Conservation (phyloP, 2,113 vertebrate species). For the Chionomys nivalis region DNA sequence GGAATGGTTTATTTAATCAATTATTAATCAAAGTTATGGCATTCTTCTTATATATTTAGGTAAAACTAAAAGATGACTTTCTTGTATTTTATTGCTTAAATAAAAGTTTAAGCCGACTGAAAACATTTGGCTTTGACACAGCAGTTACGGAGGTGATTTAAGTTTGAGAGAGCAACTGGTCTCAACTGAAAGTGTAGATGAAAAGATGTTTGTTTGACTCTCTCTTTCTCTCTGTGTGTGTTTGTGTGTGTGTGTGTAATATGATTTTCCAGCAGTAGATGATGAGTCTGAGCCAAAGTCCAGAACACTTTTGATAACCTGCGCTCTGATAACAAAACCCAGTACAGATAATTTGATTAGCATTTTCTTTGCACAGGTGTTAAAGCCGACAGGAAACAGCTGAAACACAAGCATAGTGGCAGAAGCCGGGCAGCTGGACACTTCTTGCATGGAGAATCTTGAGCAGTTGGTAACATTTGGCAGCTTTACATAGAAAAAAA, state of each 20-base stretch:
- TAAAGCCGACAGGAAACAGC: constrained; percentile 72
- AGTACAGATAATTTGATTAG: constrained; percentile 72
- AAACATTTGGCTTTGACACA: constrained; percentile 81
- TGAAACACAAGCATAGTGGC: constrained; percentile 41
- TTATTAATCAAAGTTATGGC: constrained; percentile 99
- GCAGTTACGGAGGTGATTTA: constrained; percentile 72
- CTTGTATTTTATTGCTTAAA: constrained; percentile 89
- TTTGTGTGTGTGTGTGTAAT: constrained; percentile 3
- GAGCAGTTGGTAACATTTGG: constrained; percentile 89
- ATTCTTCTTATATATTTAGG: constrained; percentile 93
- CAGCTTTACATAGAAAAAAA: constrained; percentile 85
- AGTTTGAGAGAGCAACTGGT: constrained; percentile 64
- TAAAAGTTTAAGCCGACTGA: constrained; percentile 87
- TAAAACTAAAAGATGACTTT: constrained; percentile 94
- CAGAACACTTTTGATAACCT: constrained; percentile 55
- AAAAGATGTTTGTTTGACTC: not conserved
- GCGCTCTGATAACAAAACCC: constrained; percentile 54
- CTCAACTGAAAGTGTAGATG: constrained; percentile 59
- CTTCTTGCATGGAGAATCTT: constrained; percentile 78
- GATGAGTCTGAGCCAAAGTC: constrained; percentile 29
- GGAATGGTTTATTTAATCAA: constrained; percentile 96
- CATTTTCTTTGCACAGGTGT: constrained; percentile 69
- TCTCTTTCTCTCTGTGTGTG: not conserved
- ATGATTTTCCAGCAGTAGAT: constrained; percentile 52
- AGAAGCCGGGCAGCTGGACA: constrained; percentile 79